Evolutionary conservation across 1,140 invertebrate genomes (phyloP).

Genomic region (Heliconius congener): DNA sequence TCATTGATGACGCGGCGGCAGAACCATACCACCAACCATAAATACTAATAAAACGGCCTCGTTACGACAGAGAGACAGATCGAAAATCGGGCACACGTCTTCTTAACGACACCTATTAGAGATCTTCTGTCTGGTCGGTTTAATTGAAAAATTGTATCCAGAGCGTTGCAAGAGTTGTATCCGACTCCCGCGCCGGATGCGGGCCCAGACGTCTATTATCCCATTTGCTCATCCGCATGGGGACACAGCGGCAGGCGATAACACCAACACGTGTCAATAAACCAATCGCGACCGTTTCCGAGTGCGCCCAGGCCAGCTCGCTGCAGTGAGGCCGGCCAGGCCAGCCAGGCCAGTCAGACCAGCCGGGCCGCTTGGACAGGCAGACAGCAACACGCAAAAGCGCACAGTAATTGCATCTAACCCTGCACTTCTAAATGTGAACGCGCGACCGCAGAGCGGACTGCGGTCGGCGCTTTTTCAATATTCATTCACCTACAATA

Average conservation of each 20-base stretch:
- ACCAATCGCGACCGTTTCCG: conserved; percentile 61
- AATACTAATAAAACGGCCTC: conserved; percentile 80
- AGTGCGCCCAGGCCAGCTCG: conserved; percentile 11
- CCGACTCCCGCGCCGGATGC: conserved; percentile 77
- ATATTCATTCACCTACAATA: conserved; percentile 58
- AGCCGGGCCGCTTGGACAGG: conserved; percentile 27
- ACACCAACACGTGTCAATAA: conserved; percentile 74
- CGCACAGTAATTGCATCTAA: conserved; percentile 61
- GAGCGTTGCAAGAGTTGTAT: conserved; percentile 76
- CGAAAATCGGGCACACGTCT: conserved; percentile 80
- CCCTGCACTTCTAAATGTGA: conserved; percentile 40
- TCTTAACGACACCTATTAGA: conserved; percentile 81
- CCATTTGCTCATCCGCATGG: conserved; percentile 80
- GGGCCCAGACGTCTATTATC: conserved; percentile 80
- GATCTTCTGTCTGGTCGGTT: conserved; percentile 79
- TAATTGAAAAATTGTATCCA: conserved; percentile 82
- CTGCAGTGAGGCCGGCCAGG: neutral
- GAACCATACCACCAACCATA: conserved; percentile 64
- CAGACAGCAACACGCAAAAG: no score
- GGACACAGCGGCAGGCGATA: conserved; percentile 56
- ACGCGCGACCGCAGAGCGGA: conserved; percentile 40
- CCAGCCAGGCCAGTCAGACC: neutral
- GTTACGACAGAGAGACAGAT: conserved; percentile 70
- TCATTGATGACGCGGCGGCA: conserved; percentile 65
- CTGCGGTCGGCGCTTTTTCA: conserved; percentile 46